Percentiles rank a stretch among this genome's conserved stretches.
These are phyloP conservation scores for Pipa parva DNA, from an alignment of 2,113 vertebrate species.

Conservation along the genomic window DNA sequence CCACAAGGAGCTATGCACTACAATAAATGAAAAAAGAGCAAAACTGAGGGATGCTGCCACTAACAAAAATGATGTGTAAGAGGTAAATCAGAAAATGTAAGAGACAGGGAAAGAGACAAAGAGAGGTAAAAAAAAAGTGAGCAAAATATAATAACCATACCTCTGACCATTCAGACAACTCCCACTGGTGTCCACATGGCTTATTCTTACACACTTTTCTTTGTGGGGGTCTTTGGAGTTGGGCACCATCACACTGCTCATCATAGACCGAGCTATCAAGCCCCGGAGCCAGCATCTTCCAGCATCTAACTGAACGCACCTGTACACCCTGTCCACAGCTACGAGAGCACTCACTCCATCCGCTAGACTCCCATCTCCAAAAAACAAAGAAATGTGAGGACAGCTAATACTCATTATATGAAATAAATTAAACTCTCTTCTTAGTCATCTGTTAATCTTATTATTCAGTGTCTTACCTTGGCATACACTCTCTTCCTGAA, in stretches of 20 bases:
- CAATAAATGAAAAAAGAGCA: background rate
- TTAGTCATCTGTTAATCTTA: no score
- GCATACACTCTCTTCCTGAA: conserved; percentile 78
- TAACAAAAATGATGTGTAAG: background rate
- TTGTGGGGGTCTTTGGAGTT: conserved; percentile 75
- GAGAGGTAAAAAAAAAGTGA: background rate
- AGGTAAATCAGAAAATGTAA: background rate
- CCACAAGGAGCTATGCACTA: conserved; percentile 78
- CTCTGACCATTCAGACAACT: conserved; percentile 77
- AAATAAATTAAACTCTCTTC: background rate
- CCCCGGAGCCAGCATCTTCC: conserved; percentile 84
- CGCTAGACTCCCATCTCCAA: conserved; percentile 82
- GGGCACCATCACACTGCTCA: conserved; percentile 71
- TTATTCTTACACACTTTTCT: conserved; percentile 79
- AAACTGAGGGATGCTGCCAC: accelerated
- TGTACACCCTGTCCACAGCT: conserved; percentile 80
- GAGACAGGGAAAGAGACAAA: background rate
- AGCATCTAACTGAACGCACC: conserved; percentile 81
- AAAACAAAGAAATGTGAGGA: conserved; percentile 13
- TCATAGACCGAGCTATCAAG: conserved; percentile 85
- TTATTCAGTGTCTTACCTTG: conserved; percentile 67
- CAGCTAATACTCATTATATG: background rate
- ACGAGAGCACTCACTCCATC: conserved; percentile 82
- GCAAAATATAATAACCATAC: conserved; percentile 48
- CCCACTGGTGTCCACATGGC: conserved; percentile 84